Base-by-base conservation (phyloP, 2,888 invertebrate genomes). In the Melinopterus prodromus region DNA sequence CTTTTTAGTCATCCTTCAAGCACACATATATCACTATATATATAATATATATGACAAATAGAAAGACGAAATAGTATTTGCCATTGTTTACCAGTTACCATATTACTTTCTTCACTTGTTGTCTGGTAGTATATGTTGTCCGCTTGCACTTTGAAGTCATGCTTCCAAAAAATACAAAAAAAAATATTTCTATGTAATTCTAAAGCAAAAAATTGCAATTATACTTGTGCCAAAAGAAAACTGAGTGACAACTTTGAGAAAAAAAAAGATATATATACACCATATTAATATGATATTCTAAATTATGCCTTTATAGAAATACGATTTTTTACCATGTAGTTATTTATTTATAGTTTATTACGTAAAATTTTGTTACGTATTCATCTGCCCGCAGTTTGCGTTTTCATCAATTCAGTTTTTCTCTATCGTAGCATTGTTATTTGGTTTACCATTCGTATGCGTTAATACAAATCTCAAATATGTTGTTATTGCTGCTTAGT, bases 331-430 rank as follows among this genome's bases (percentile, higher is more conserved):
- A 74, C 74, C 74, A 74, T 37, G 74, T 74, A 74, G 74, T 74
- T 74, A 74, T 74, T 74, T 74, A 74, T 74, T 74, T 74, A 74
- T 74, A n/a, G 53, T 71, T 74, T 36, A 37, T 74, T 74, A 74
- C 74, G 74, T 74, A 74, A 74, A 53, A 53, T 53, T 53, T 53
- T 12, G 53, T 53, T 53, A 53, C 53, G 53, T 53, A 53, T 53
- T 53, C 12, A 12, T 53, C 53, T 9, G 53, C 53, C 53, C 53
- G 53, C 53, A 53, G 53, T 53, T 53, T 53, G 53, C 53, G 53
- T 53, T 53, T 53, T 53, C 53, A 53, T 53, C 53, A 12, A 53
- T 53, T 53, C 53, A 53, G 53, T 53, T 53, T 53, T 53, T 53
- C 53, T 53, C 53, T 12, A 53, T 53, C 53, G 12, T 53, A 53